phyloP scores from a whole-genome alignment of 2,888 invertebrate genomes.

The Salpingus planirostris region DNA sequence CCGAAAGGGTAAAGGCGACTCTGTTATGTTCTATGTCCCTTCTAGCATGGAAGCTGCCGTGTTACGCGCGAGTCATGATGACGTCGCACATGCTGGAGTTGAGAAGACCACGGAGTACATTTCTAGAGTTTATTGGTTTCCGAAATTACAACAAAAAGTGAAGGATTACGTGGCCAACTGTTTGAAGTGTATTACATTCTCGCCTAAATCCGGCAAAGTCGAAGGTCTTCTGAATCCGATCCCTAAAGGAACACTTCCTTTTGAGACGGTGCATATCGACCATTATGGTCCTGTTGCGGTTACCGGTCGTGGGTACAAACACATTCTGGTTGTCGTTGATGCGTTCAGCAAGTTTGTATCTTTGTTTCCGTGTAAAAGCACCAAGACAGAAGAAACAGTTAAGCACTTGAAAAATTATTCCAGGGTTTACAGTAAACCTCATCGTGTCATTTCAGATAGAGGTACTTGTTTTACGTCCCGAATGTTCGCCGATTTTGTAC shows the following conservation, averaged over 20 bases:
- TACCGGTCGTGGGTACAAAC: constrained; percentile 4
- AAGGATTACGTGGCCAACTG: neutral
- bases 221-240: neutral
- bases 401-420: constrained; percentile 16
- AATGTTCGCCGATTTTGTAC: constrained; percentile 13
- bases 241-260: neutral
- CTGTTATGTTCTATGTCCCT: neutral
- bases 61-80: neutral
- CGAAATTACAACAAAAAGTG: neutral
- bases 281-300: constrained; percentile 1
- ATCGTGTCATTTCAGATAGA: constrained; percentile 16
- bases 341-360: constrained; percentile 20
- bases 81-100: neutral
- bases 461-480: constrained; percentile 17
- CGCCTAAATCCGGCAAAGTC: neutral
- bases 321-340: constrained; percentile 21
- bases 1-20: neutral
- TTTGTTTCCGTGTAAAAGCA: constrained; percentile 15
- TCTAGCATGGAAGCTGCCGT: neutral
- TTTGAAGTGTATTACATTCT: neutral
- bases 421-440: constrained; percentile 16
- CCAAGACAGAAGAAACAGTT: constrained; percentile 13
- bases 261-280: neutral
- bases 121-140: constrained; percentile 1
- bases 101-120: neutral